Evolutionary conservation across 2,113 vertebrate species (phyloP), one percentile per base, ranked within the genome.

Genomic region (Anarrhichthys ocellatus): DNA sequence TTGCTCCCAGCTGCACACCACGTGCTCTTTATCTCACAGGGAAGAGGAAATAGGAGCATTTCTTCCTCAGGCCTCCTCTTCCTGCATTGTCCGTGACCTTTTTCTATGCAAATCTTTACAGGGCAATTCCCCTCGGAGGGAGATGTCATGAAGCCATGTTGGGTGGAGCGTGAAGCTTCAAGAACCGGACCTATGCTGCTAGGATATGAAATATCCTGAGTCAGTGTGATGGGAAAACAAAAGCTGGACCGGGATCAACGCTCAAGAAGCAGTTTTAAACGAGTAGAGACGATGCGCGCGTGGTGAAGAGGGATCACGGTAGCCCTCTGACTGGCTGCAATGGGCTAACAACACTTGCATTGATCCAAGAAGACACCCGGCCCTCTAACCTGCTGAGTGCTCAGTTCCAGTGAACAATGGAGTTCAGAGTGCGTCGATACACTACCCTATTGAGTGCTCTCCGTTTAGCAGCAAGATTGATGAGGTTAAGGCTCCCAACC

Each of bases 341-440:
- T 71, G 88, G 89, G 88, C 93, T 92, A 94, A 94, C 93, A 93
- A 90, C 90, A 88, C 88, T 79, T 62, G 76, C 93, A 95, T 95
- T 94, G 94, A 96, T 96, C 94, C 80, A 34, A 88, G 91, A 83
- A 95, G 95, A 94, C 92, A 94, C 92, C 94, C 92, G 87, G 91
- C 88, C 89, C 93, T 92, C 94, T 93, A 94, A 95, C 95, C 94
- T 95, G 95, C 95, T 95, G 95, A 95, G 95, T 95, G 95, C 92
- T 95, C 92, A 93, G 92, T 95, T 95, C 91, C 88, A 92, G 90
- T 89, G 91, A 95, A 96, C 95, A 95, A 95, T 94, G 88, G 91
- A 94, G 93, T 92, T 94, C 91, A 87, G 90, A 90, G 88, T 81
- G 79, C 91, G 90, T 96, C 95, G 88, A 96, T 96, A 95, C 91